A percentile compares a stretch with the other conserved stretches of the same genome.
Conservation (phyloP, 1,140 invertebrate genomes). For the Psilanteris sp. region DNA sequence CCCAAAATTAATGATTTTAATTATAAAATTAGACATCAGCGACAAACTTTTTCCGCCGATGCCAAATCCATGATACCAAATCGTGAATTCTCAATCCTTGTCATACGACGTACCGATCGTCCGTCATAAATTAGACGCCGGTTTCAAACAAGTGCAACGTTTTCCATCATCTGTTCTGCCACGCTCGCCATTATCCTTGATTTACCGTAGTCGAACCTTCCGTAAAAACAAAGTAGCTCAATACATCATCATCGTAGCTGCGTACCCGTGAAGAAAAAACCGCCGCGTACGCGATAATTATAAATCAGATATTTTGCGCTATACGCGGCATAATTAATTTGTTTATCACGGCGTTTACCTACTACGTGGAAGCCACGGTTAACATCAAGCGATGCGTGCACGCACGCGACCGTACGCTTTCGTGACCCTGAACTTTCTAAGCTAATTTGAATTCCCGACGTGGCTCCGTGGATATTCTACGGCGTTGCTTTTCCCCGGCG, state of each 20-base stretch:
- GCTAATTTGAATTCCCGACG: conserved; percentile 71
- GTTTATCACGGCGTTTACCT: conserved; percentile 49
- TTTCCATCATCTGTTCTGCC: conserved; percentile 20
- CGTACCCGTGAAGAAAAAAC: conserved; percentile 6
- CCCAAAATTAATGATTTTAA: no score
- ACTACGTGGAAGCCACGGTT: conserved; percentile 37
- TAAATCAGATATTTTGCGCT: conserved; percentile 35
- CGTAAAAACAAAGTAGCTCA: conserved; percentile 46
- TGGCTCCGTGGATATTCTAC: conserved; percentile 53
- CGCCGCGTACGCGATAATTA: conserved; percentile 37
- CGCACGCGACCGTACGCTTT: conserved; percentile 63
- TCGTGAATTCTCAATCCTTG: conserved; percentile 22
- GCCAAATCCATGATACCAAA: conserved; percentile 7
- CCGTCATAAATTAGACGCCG: conserved; percentile 28
- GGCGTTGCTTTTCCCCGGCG: conserved; percentile 48
- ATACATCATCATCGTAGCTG: conserved; percentile 33
- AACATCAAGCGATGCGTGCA: conserved; percentile 52
- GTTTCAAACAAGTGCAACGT: conserved; percentile 15
- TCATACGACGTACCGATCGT: conserved; percentile 11
- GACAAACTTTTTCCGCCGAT: not conserved
- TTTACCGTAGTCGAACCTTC: conserved; percentile 15
- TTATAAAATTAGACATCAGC: no score
- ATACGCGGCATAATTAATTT: conserved; percentile 58
- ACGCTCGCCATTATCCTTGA: conserved; percentile 20
- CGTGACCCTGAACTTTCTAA: conserved; percentile 73